These are phyloP conservation scores for Brachionus manjavacas DNA, from an alignment of 1,140 invertebrate species.

Conservation along the genomic window DNA sequence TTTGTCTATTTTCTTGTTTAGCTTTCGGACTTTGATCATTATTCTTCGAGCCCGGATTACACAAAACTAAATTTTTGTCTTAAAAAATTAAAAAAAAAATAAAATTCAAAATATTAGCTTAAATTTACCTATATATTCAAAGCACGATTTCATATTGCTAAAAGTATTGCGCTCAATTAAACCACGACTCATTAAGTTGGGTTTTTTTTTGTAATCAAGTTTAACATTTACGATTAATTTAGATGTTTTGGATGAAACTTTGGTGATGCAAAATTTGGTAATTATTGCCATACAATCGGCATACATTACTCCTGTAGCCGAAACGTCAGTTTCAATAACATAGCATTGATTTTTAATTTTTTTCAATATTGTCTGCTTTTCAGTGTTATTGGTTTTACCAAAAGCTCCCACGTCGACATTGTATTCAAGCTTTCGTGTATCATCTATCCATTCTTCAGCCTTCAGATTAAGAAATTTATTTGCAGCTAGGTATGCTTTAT, in stretches of 20 bases:
- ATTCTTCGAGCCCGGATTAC: not conserved
- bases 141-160: constrained; percentile 14
- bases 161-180: constrained; percentile 30
- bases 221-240: not conserved
- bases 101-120: too few species aligned
- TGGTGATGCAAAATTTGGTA: not conserved
- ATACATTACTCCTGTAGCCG: not conserved
- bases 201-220: constrained; percentile 33
- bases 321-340: not conserved
- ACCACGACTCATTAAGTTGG: not conserved
- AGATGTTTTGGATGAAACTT: not conserved
- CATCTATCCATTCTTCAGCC: not conserved
- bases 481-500: not conserved
- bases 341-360: not conserved
- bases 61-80: not conserved
- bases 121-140: constrained; percentile 11
- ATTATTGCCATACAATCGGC: constrained; percentile 4
- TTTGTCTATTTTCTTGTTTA: too few species aligned
- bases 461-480: constrained; percentile 15
- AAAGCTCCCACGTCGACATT: constrained; percentile 7
- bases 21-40: not conserved
- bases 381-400: constrained; percentile 5
- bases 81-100: too few species aligned
- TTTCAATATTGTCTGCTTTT: constrained; percentile 29
- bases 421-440: not conserved